Evolutionary conservation across 1,140 invertebrate species (phyloP).

Genomic region (Portunus trituberculatus): DNA sequence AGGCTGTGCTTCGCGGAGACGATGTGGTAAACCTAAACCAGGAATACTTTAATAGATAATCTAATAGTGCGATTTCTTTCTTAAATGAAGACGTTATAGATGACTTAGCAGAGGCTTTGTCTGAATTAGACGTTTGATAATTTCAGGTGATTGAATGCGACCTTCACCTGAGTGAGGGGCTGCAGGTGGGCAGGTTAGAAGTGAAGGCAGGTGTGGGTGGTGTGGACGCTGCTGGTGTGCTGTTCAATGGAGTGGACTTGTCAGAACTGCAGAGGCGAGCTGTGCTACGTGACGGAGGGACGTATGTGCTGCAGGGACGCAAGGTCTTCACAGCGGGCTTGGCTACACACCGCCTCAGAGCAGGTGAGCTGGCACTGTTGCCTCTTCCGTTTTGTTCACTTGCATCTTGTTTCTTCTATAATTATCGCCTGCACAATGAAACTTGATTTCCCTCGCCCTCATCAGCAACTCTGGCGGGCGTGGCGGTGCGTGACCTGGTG

Average conservation of each 20-base stretch:
- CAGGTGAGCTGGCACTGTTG: slow-evolving; percentile 22
- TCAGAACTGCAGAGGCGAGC: not conserved
- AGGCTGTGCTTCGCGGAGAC: not conserved
- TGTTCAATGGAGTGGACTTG: slow-evolving; percentile 48
- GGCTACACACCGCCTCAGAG: not conserved
- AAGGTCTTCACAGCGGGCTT: slow-evolving; percentile 47
- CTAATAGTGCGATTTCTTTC: too few relatives aligned
- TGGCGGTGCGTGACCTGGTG: slow-evolving; percentile 28
- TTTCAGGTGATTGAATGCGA: slow-evolving; percentile 60
- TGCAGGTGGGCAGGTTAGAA: not conserved
- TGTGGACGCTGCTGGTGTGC: not conserved
- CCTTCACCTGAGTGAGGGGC: slow-evolving; percentile 34
- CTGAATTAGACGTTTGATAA: too few relatives aligned
- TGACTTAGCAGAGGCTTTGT: too few relatives aligned
- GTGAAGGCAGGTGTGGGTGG: not conserved
- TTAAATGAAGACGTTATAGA: too few relatives aligned
- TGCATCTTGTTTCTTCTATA: not conserved
- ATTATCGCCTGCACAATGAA: not conserved
- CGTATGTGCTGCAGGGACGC: not conserved
- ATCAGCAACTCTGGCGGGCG: slow-evolving; percentile 40
- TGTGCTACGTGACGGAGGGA: slow-evolving; percentile 28
- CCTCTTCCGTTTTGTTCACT: not conserved
- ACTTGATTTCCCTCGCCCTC: not conserved
- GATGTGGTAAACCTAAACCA: slow-evolving; percentile 47
- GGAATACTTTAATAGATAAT: too few relatives aligned